phyloP scores from a whole-genome alignment of 2,888 invertebrate genomes.

The Torymus auratus region DNA sequence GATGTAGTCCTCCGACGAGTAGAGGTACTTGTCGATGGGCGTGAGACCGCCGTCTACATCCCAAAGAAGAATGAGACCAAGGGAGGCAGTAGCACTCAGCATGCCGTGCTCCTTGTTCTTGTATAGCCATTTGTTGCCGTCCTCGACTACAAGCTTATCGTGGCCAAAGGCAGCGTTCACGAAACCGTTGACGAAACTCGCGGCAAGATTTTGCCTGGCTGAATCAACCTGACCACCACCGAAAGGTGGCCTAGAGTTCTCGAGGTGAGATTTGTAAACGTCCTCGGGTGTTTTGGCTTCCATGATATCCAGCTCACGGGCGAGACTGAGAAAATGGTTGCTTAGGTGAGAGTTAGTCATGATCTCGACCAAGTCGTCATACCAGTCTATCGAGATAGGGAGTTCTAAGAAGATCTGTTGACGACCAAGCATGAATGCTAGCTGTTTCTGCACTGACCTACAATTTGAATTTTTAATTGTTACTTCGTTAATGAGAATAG shows the following conservation, averaged over 20 bases:
- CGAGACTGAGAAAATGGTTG: conserved; percentile 94
- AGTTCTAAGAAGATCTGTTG: conserved; percentile 94
- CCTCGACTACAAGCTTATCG: conserved; percentile 94
- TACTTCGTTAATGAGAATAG: too few relatives aligned
- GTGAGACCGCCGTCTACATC: conserved; percentile 98
- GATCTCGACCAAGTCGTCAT: conserved; percentile 90
- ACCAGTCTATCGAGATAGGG: conserved; percentile 81
- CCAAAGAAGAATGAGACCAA: conserved; percentile 97
- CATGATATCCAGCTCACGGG: conserved; percentile 98
- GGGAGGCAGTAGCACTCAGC: conserved; percentile 97
- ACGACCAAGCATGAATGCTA: conserved; percentile 96
- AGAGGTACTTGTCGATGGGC: conserved; percentile 98
- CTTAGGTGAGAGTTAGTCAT: conserved; percentile 96
- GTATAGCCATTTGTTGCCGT: conserved; percentile 88
- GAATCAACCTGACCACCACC: conserved; percentile 92
- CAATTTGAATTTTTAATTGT: conserved; percentile 62
- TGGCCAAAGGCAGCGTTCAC: conserved; percentile 98
- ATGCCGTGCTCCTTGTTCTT: conserved; percentile 99
- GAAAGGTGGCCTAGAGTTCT: conserved; percentile 88
- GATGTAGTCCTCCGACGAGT: conserved; percentile 96
- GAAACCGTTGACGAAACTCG: conserved; percentile 99
- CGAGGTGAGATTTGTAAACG: conserved; percentile 98
- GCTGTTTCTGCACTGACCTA: conserved; percentile 91
- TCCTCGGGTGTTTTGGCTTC: conserved; percentile 99
- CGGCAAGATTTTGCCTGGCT: conserved; percentile 96